phyloP scores from a whole-genome alignment of 23 tunicate genomes.

The Oikopleura dioica region DNA sequence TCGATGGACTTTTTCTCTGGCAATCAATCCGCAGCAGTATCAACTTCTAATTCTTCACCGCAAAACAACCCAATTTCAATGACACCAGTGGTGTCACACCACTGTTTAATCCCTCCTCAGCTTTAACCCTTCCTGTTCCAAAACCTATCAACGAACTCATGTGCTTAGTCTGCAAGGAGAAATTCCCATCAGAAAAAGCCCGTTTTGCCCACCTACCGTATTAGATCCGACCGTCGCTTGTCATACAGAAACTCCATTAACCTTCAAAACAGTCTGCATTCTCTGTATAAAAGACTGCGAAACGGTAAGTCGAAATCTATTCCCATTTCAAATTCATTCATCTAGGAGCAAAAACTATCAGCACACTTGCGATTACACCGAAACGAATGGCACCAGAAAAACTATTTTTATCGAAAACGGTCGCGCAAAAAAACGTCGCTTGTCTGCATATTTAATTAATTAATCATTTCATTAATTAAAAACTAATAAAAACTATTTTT shows the following conservation, averaged over 20 bases:
- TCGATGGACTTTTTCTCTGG: too few relatives aligned
- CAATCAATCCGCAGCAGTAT: too few relatives aligned
- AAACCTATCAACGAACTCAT: too few relatives aligned
- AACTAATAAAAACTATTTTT: too few relatives aligned
- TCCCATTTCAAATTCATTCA: background rate
- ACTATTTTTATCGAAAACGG: background rate
- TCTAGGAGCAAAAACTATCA: background rate
- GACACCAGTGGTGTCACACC: too few relatives aligned
- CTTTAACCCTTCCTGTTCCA: too few relatives aligned
- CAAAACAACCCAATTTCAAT: too few relatives aligned
- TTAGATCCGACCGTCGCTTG: background rate
- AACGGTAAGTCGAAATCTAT: background rate
- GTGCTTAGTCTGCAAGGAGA: background rate
- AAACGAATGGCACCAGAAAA: background rate
- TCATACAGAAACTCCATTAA: background rate
- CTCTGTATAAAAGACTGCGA: background rate
- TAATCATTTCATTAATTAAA: too few relatives aligned
- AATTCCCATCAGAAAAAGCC: background rate
- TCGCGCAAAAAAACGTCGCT: background rate
- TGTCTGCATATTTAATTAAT: too few relatives aligned
- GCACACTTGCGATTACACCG: background rate
- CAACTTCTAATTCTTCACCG: too few relatives aligned
- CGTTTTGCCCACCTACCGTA: background rate
- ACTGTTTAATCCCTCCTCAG: too few relatives aligned
- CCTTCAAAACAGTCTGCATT: background rate